These are phyloP conservation scores for Glareola pratincola DNA, from an alignment of 2,113 vertebrate genomes.

Conservation along the genomic window DNA sequence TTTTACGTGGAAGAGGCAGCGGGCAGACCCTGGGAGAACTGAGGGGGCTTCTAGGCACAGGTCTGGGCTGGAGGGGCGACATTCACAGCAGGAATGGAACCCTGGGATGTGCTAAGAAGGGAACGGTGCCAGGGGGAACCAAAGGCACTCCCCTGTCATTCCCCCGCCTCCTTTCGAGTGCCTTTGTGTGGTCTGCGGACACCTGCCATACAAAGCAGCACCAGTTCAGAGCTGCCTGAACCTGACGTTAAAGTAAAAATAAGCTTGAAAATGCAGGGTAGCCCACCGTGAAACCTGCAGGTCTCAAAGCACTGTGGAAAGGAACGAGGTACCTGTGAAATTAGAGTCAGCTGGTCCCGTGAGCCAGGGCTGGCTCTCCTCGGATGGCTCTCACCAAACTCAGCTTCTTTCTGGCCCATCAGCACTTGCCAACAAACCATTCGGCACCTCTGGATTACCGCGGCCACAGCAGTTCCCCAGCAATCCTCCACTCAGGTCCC, in stretches of 20 bases:
- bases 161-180: accelerated
- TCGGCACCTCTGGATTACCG: accelerated
- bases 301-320: background rate
- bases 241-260: background rate
- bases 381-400: accelerated
- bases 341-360: accelerated
- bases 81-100: background rate
- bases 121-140: background rate
- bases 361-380: background rate
- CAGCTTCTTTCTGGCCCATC: background rate
- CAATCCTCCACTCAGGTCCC: too few species aligned
- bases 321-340: background rate
- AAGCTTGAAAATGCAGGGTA: background rate
- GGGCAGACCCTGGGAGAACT: too few species aligned
- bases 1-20: accelerated
- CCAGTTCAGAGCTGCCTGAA: background rate
- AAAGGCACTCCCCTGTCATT: accelerated
- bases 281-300: accelerated
- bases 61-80: background rate
- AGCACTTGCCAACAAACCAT: background rate
- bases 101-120: background rate
- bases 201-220: background rate
- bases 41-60: accelerated
- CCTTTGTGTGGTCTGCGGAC: background rate
- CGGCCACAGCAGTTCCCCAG: background rate